Evolutionary conservation across 2,888 invertebrate genomes (phyloP).

Genomic region (Dioctria linearis): DNA sequence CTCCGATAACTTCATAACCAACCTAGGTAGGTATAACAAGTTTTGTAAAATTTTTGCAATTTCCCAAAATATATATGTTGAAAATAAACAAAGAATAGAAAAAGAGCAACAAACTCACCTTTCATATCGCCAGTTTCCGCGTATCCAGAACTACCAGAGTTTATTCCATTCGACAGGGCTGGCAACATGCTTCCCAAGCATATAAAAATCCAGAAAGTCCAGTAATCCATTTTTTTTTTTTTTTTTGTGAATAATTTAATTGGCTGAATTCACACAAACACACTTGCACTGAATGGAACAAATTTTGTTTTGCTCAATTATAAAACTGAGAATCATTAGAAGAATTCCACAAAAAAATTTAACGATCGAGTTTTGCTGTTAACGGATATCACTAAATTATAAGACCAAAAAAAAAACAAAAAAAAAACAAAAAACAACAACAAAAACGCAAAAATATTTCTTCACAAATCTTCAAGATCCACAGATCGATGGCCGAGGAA

Average conservation of each 20-base stretch:
- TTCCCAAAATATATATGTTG: no score
- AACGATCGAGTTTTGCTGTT: not conserved
- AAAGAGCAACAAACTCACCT: slow-evolving; percentile 64
- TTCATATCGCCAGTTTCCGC: slow-evolving; percentile 70
- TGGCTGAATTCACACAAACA: slow-evolving; percentile 1
- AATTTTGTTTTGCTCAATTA: not conserved
- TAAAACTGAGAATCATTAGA: slow-evolving; percentile 13
- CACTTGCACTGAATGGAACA: not conserved
- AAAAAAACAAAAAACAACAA: no score
- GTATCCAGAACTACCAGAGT: slow-evolving; percentile 68
- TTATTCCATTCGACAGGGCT: slow-evolving; percentile 60
- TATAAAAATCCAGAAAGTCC: slow-evolving; percentile 55
- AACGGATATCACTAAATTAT: no score
- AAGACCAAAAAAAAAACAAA: no score
- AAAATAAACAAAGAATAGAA: no score
- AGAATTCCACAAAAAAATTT: slow-evolving; percentile 8
- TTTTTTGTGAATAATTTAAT: not conserved
- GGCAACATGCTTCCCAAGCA: slow-evolving; percentile 30
- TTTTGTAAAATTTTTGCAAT: no score
- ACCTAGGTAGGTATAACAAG: no score
- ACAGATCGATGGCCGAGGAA: not conserved
- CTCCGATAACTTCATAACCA: no score
- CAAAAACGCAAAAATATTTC: not conserved
- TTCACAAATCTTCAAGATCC: slow-evolving; percentile 13
- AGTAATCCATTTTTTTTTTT: slow-evolving; percentile 59